Conservation (phyloP, 92 coral and sea anemone species). For the Phenganax marumi region DNA sequence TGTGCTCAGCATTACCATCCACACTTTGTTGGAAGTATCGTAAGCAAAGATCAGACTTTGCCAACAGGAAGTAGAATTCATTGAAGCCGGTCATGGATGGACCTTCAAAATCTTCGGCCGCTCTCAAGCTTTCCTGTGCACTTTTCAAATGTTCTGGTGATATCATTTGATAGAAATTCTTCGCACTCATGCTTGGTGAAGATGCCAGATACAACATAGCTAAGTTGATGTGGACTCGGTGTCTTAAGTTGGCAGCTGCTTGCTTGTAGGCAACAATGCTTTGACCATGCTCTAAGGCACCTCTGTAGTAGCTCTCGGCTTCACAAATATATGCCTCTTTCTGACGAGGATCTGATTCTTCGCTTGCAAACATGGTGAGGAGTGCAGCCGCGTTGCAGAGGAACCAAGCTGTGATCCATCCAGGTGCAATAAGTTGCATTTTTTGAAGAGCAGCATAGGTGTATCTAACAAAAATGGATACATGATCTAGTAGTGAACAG, state of each 20-base stretch:
- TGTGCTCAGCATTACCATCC: background rate
- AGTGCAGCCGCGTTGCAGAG: conserved; percentile 39
- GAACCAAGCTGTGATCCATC: conserved; percentile 40
- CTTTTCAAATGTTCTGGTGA: conserved; percentile 21
- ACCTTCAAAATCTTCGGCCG: conserved; percentile 33
- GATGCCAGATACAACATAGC: conserved; percentile 34
- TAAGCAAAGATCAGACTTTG: conserved; percentile 31
- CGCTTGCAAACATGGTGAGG: conserved; percentile 32
- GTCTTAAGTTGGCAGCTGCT: conserved; percentile 17
- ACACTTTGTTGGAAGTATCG: conserved; percentile 4
- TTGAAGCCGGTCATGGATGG: conserved; percentile 34
- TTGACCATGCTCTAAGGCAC: conserved; percentile 22
- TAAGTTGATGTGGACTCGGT: conserved; percentile 23
- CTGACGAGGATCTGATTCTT: background rate
- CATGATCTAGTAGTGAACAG: too few relatives aligned
- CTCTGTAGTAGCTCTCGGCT: conserved; percentile 31
- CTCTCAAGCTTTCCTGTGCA: conserved; percentile 24
- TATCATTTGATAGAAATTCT: conserved; percentile 12
- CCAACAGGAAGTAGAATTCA: conserved; percentile 29
- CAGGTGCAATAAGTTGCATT: conserved; percentile 25
- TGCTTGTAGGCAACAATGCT: conserved; percentile 12
- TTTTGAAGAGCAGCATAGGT: conserved; percentile 32
- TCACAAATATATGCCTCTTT: background rate
- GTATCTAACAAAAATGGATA: too few relatives aligned
- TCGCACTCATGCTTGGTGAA: background rate